phyloP scores from a whole-genome alignment of 2,113 vertebrate species.

The Capricornis sumatraensis region DNA sequence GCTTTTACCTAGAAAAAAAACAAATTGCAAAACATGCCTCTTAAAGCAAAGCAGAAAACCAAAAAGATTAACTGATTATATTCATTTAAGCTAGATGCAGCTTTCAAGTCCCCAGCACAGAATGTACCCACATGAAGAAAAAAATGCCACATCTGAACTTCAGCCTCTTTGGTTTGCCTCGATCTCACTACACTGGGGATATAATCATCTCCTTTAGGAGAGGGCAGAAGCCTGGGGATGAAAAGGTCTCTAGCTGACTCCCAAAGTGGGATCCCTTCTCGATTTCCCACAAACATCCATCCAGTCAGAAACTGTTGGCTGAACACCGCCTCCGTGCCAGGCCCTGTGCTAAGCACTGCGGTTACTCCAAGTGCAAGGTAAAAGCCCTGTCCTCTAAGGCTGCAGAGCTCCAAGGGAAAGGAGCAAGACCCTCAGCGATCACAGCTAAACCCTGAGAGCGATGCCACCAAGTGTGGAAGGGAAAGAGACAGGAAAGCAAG shows the following conservation, averaged over 20 bases:
- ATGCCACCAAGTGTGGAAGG: background rate
- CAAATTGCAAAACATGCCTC: background rate
- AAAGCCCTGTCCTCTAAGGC: background rate
- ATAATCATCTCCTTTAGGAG: accelerated
- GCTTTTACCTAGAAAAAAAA: slow-evolving; percentile 85
- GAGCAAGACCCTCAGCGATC: background rate
- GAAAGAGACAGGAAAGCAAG: background rate
- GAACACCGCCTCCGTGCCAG: accelerated
- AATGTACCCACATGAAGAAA: background rate
- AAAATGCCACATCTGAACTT: too few relatives aligned
- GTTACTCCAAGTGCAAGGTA: background rate
- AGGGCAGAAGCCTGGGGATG: background rate
- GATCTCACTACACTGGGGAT: accelerated
- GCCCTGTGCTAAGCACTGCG: background rate
- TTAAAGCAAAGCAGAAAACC: background rate
- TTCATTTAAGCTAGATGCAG: background rate
- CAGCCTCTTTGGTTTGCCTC: background rate
- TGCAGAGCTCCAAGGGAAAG: background rate
- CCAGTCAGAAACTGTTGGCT: background rate
- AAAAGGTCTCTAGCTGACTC: background rate
- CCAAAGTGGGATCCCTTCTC: background rate
- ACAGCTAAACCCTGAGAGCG: background rate
- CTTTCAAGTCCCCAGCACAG: background rate
- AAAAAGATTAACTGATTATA: background rate
- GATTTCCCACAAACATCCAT: background rate